Conservation (phyloP, 1,140 invertebrate species). For the Phocides pigmalion region DNA sequence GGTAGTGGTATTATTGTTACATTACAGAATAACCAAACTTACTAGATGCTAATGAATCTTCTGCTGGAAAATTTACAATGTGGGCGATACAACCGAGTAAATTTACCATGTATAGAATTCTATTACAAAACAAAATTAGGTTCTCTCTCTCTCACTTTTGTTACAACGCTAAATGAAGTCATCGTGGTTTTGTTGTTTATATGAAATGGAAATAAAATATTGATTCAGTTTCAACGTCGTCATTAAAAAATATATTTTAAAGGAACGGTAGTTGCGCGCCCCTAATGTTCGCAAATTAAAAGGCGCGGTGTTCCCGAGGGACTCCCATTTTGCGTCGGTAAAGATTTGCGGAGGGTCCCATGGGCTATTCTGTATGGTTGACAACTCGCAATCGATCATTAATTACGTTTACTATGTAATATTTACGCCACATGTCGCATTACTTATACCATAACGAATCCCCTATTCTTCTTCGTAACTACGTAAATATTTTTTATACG, state of each 20-base stretch:
- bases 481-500: no score
- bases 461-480: not conserved
- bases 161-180: not conserved
- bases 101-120: no score
- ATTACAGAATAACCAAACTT: no score
- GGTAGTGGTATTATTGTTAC: no score
- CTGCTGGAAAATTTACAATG: no score
- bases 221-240: constrained; percentile 21
- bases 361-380: constrained; percentile 54
- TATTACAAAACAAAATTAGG: no score
- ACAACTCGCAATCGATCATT: constrained; percentile 78
- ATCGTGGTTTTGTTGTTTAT: not conserved
- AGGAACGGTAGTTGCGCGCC: constrained; percentile 47
- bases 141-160: no score
- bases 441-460: constrained; percentile 29
- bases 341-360: constrained; percentile 72
- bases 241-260: constrained; percentile 26
- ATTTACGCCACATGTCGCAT: constrained; percentile 77
- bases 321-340: constrained; percentile 66
- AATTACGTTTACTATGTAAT: constrained; percentile 76
- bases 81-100: no score
- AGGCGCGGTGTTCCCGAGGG: constrained; percentile 64
- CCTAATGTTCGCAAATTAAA: constrained; percentile 79
- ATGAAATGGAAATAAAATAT: constrained; percentile 14
- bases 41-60: no score